These are phyloP conservation scores for Sinopyrophorus schimmeli DNA, from an alignment of 2,888 invertebrate genomes.

Conservation along the genomic window DNA sequence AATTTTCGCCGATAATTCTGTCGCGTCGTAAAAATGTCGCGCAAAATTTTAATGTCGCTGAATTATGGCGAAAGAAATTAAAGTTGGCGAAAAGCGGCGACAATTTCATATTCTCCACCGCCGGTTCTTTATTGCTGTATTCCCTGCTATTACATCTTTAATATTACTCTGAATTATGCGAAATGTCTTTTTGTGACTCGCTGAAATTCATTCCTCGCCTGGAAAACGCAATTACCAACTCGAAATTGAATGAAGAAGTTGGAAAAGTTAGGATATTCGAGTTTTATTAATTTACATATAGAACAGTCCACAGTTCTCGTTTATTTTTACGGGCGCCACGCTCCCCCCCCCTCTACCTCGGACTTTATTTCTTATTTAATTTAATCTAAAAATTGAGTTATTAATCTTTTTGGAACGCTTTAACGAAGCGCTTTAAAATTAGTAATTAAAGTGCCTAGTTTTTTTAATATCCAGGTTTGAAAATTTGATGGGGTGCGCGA, in stretches of 20 bases:
- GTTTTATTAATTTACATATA: constrained; percentile 26
- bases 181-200: constrained; percentile 34
- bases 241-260: constrained; percentile 32
- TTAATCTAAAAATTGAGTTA: too few species aligned
- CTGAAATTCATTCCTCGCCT: constrained; percentile 33
- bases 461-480: too few species aligned
- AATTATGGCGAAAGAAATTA: constrained; percentile 34
- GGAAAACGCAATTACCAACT: constrained; percentile 31
- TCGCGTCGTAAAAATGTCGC: constrained; percentile 33
- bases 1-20: constrained; percentile 32
- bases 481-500: too few species aligned
- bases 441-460: too few species aligned
- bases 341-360: too few species aligned
- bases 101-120: constrained; percentile 35
- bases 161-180: constrained; percentile 38
- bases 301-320: constrained; percentile 1
- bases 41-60: constrained; percentile 33
- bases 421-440: too few species aligned
- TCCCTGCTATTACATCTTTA: constrained; percentile 37
- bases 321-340: not conserved
- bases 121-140: constrained; percentile 35
- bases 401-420: too few species aligned
- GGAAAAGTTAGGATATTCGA: constrained; percentile 22
- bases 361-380: too few species aligned
- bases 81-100: constrained; percentile 35